Base-by-base conservation (phyloP, 2,888 invertebrate genomes). In the Mythimna pallens region DNA sequence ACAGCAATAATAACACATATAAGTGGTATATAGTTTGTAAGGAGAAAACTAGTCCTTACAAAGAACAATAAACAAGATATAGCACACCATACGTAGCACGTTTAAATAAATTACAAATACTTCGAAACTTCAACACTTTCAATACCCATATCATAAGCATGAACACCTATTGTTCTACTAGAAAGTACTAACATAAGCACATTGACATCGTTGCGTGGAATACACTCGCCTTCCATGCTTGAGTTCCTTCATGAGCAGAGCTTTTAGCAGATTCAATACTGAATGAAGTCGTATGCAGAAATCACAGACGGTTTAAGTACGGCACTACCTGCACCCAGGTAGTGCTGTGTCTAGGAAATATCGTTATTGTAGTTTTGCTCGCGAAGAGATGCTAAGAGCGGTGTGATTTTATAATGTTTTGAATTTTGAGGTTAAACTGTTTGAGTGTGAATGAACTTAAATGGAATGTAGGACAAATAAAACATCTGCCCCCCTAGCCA, bases 251-350 rank as follows among this genome's bases (percentile, higher is more conserved):
- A 78, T 65, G 73, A 78, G 68, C 73, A 62, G 64, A 78, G 79
- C 79, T 78, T 73, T 78, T 79, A 78, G 79, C 61, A 65, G 79
- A 78, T 78, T 79, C 78, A 68, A 79, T 79, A 79, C 73, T 40
- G 68, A 79, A 79, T 79, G 79, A 73, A 73, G 30, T 73, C 79
- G 65, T 58, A 62, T 62, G 67, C 61, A 78, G 67, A 58, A 78
- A 64, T 78, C 65, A 65, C 73, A 78, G 61, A 62, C 43, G 25
- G 59, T 67, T 64, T 52, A 65, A 65, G 61, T 57, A 50, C 63
- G 34, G 25, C 3, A 40, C 36, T 40, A 61, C 22, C 14, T 61
- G 61, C n/a, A 36, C 14, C 22, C 14, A 78, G 61, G 67, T 78
- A 67, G 50, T 52, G 40, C 17, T 64, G 14, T 72, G 52, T 65